These are phyloP conservation scores for Camponotus fellah DNA, from an alignment of 2,888 invertebrate species.

Conservation along the genomic window DNA sequence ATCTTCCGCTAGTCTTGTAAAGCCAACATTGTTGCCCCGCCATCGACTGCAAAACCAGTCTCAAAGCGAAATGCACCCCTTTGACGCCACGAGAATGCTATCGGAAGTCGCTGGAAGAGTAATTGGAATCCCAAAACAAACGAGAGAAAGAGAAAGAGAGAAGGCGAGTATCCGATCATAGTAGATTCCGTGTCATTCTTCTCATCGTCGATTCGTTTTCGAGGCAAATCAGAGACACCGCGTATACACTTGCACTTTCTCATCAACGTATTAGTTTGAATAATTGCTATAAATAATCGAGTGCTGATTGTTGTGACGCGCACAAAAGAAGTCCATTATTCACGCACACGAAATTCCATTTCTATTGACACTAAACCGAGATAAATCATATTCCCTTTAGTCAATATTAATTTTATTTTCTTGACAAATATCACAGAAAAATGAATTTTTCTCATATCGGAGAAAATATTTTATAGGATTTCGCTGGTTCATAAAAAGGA, in stretches of 20 bases:
- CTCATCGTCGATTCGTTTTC: background rate
- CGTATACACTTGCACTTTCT: background rate
- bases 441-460: background rate
- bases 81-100: conserved; percentile 41
- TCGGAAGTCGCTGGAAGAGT: conserved; percentile 51
- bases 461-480: background rate
- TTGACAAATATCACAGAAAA: background rate
- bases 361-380: background rate
- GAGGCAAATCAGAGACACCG: conserved; percentile 2
- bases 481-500: background rate
- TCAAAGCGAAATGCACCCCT: conserved; percentile 44
- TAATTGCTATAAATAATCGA: conserved; percentile 39
- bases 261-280: conserved; percentile 28
- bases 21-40: conserved; percentile 23
- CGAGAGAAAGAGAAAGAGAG: conserved; percentile 17
- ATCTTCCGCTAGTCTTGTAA: conserved; percentile 20
- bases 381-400: background rate
- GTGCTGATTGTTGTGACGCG: background rate
- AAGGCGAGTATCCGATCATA: conserved; percentile 18
- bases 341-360: background rate
- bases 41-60: conserved; percentile 23
- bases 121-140: conserved; percentile 51
- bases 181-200: background rate
- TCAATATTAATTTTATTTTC: conserved; percentile 9
- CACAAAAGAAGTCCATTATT: conserved; percentile 42